Conservation (phyloP, 2,113 vertebrate species). For the Galeopterus variegatus region DNA sequence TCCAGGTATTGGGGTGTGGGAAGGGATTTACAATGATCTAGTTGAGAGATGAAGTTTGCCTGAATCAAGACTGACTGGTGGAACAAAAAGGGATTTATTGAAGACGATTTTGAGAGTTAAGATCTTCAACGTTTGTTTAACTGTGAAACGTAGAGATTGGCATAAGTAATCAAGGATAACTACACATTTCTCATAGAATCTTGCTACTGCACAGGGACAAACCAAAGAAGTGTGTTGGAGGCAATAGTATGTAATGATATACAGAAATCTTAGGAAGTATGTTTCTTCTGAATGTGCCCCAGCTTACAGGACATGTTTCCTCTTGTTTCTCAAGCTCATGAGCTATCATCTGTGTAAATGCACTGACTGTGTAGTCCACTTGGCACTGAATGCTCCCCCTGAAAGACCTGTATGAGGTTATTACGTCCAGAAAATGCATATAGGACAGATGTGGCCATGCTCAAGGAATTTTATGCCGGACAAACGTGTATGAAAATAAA, state of each 20-base stretch:
- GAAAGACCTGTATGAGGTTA: not conserved
- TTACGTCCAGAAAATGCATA: too few species aligned
- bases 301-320: not conserved
- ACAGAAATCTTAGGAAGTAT: not conserved
- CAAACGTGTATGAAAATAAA: not conserved
- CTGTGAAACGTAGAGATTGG: not conserved
- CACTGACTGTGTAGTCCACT: not conserved
- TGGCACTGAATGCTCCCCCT: not conserved
- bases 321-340: not conserved
- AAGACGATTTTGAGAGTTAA: too few species aligned
- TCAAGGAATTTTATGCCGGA: not conserved
- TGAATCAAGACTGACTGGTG: too few species aligned
- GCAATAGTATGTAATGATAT: not conserved
- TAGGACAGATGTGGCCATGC: not conserved
- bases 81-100: not conserved
- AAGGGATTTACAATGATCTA: not conserved
- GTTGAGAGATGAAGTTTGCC: not conserved
- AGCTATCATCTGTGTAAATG: not conserved
- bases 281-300: not conserved
- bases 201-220: not conserved
- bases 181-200: not conserved
- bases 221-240: too few species aligned
- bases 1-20: accelerated
- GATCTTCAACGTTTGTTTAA: not conserved
- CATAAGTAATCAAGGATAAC: not conserved